These are phyloP conservation scores for Malaclemys terrapin DNA, from an alignment of 2,113 vertebrate genomes.

Conservation along the genomic window DNA sequence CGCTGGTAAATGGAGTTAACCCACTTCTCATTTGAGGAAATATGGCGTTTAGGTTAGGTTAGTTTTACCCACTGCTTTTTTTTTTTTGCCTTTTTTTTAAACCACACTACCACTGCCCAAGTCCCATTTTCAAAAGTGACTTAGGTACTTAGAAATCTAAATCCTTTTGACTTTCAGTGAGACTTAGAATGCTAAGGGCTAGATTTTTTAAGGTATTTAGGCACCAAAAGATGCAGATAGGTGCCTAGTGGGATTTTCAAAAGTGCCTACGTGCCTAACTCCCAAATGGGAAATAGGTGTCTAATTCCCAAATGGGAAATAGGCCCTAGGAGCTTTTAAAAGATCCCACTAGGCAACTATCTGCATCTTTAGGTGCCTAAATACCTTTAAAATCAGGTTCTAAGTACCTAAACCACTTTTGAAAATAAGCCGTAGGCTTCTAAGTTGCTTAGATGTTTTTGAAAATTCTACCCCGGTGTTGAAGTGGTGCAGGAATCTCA, in stretches of 20 bases:
- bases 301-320: too few species aligned
- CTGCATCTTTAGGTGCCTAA: too few species aligned
- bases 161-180: background rate
- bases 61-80: background rate
- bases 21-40: background rate
- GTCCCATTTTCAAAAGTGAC: background rate
- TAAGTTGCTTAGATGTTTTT: background rate
- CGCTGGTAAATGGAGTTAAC: background rate
- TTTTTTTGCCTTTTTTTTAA: background rate
- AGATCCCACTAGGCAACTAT: too few species aligned
- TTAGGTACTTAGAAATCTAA: background rate
- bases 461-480: background rate
- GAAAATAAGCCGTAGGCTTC: background rate
- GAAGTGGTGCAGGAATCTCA: background rate
- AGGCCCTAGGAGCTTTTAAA: too few species aligned
- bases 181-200: background rate
- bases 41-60: background rate
- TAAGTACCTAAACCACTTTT: background rate
- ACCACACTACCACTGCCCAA: background rate
- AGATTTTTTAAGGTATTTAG: background rate
- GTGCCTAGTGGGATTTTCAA: background rate
- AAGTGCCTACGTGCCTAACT: background rate
- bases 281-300: too few species aligned
- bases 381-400: background rate
- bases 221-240: background rate